phyloP scores from a whole-genome alignment of 2,888 invertebrate genomes.

The Shargacucullia verbasci region DNA sequence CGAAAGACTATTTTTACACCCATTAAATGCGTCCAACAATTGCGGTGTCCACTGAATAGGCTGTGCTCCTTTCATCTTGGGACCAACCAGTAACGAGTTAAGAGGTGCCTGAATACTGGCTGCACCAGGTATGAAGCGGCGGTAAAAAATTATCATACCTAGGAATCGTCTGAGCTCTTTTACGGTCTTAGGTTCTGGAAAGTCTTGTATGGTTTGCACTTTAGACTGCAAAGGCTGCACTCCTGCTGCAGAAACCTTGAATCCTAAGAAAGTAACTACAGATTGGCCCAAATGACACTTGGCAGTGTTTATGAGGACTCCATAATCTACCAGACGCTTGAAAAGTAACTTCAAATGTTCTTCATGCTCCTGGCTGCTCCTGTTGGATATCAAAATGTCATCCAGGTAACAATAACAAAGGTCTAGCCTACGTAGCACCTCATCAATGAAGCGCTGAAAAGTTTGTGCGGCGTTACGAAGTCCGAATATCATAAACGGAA shows the following conservation, averaged over 20 bases:
- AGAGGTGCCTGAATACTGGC: constrained; percentile 41
- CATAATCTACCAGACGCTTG: constrained; percentile 20
- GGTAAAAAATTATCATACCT: constrained; percentile 53
- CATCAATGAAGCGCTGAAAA: constrained; percentile 38
- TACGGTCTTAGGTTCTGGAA: constrained; percentile 37
- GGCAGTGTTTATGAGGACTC: constrained; percentile 28
- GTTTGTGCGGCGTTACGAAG: constrained; percentile 44
- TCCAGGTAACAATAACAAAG: constrained; percentile 28
- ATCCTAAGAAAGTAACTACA: constrained; percentile 37
- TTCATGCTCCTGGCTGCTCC: not conserved
- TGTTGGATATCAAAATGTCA: constrained; percentile 24
- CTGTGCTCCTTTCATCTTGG: not conserved
- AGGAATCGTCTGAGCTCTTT: constrained; percentile 43
- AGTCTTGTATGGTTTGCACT: constrained; percentile 24
- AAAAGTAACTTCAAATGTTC: constrained; percentile 25
- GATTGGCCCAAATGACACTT: constrained; percentile 28
- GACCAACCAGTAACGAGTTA: not conserved
- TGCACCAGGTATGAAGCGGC: constrained; percentile 38
- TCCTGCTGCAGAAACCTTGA: constrained; percentile 25
- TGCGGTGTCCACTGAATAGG: not conserved
- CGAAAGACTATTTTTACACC: not conserved
- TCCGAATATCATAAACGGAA: constrained; percentile 13
- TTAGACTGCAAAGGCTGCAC: constrained; percentile 3
- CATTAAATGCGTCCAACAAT: not conserved
- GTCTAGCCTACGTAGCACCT: constrained; percentile 20